Conservation (phyloP, 2,888 invertebrate genomes). For the Slavum lentiscoides region DNA sequence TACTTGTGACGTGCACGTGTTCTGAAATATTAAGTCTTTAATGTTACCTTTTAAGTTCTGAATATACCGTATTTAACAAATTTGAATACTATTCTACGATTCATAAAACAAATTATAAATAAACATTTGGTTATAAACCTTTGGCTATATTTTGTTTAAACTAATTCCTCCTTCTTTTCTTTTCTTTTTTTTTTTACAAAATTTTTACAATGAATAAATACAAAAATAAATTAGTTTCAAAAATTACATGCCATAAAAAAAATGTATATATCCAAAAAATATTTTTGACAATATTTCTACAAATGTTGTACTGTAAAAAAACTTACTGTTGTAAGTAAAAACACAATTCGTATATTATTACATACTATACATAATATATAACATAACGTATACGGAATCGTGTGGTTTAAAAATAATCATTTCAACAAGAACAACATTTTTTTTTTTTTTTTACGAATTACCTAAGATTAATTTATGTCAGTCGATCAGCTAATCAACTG, state of each 20-base stretch:
- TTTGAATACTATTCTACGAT: not conserved
- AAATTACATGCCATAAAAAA: conserved; percentile 24
- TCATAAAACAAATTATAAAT: conserved; percentile 25
- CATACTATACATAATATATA: not conserved
- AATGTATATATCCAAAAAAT: conserved; percentile 17
- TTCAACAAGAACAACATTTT: conserved; percentile 7
- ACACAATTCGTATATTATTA: conserved; percentile 5
- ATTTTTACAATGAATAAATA: conserved; percentile 48
- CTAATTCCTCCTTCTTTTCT: not conserved
- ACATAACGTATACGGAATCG: not conserved
- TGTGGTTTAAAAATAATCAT: conserved; percentile 24
- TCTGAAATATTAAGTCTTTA: too few relatives aligned
- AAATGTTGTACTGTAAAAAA: conserved; percentile 28
- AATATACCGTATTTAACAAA: not conserved
- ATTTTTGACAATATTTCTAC: conserved; percentile 13
- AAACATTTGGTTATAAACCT: conserved; percentile 52
- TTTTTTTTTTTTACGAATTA: conserved; percentile 7
- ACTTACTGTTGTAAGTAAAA: too few relatives aligned
- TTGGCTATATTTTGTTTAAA: conserved; percentile 48
- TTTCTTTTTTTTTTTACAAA: conserved; percentile 29
- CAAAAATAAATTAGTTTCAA: conserved; percentile 46
- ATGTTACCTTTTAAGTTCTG: too few relatives aligned
- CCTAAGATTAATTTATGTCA: conserved; percentile 24
- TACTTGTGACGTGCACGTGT: too few relatives aligned
- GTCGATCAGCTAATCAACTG: conserved; percentile 18